Evolutionary conservation across 2,797 vertebrate species (phyloP).

Genomic region (Oophaga sylvatica): DNA sequence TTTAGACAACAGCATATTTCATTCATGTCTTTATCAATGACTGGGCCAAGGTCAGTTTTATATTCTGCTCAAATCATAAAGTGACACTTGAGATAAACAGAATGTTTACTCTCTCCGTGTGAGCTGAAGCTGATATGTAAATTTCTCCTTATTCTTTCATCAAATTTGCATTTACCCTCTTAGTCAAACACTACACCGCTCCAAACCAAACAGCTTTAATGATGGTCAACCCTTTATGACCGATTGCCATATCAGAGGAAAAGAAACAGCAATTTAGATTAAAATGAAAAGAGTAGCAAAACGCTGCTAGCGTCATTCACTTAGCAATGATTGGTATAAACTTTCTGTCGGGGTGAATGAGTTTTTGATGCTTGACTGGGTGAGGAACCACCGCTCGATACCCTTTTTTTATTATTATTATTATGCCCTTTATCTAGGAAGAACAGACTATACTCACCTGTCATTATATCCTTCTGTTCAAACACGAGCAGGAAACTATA

Average conservation of each 20-base stretch:
- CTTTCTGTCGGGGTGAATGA: conserved; percentile 83
- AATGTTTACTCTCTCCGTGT: conserved; percentile 99
- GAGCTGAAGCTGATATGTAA: conserved; percentile 99
- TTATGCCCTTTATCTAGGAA: conserved; percentile 88
- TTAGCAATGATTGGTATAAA: conserved; percentile 95
- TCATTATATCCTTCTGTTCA: conserved; percentile 66
- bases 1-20: conserved; percentile 92
- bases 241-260: conserved; percentile 89
- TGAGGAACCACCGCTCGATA: conserved; percentile 77
- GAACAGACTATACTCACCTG: conserved; percentile 78
- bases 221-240: conserved; percentile 98
- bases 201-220: conserved; percentile 99
- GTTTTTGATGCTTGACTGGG: conserved; percentile 89
- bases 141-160: conserved; percentile 99
- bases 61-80: conserved; percentile 99
- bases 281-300: conserved; percentile 86
- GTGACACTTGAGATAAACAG: conserved; percentile 99
- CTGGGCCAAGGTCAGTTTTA: conserved; percentile 98
- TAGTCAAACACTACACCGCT: conserved; percentile 98
- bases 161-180: conserved; percentile 99
- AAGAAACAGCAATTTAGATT: conserved; percentile 93
- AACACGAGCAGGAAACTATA: conserved; percentile 68
- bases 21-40: conserved; percentile 87
- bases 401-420: conserved; percentile 79
- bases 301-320: conserved; percentile 82